A percentile compares a stretch with the other conserved stretches of the same genome.
Evolutionary conservation across 2,113 vertebrate species (phyloP).

Genomic region (Anolis carolinensis): DNA sequence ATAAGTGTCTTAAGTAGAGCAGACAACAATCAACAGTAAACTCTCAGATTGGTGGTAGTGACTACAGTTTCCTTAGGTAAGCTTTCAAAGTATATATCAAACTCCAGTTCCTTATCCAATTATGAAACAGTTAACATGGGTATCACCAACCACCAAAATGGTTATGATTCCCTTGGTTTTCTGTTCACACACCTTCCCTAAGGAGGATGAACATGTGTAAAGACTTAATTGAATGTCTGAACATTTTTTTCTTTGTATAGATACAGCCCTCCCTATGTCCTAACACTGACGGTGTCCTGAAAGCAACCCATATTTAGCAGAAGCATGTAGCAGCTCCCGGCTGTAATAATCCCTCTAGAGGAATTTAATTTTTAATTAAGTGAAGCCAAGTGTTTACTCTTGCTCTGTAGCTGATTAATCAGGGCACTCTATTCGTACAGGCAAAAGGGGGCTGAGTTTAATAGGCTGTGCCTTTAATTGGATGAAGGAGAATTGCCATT

Average conservation of each 20-base stretch:
- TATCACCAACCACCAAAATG: constrained; percentile 28
- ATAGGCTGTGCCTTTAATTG: constrained; percentile 65
- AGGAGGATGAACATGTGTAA: constrained; percentile 24
- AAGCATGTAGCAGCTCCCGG: constrained; percentile 38
- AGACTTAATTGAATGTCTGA: constrained; percentile 58
- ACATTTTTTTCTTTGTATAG: constrained; percentile 50
- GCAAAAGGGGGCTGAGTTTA: constrained; percentile 65
- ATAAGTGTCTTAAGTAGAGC: neutral
- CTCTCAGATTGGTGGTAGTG: neutral
- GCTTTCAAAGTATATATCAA: neutral
- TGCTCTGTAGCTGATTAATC: constrained; percentile 71
- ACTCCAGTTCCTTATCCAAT: neutral
- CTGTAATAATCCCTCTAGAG: constrained; percentile 69
- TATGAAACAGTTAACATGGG: neutral
- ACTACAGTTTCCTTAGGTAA: neutral
- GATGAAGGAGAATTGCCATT: constrained; percentile 65
- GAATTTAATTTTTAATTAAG: constrained; percentile 81
- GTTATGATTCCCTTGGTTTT: constrained; percentile 37
- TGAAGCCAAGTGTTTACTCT: constrained; percentile 73
- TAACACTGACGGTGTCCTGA: constrained; percentile 53
- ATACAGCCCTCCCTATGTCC: constrained; percentile 47
- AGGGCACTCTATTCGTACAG: constrained; percentile 64
- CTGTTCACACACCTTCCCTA: neutral
- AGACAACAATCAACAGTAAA: neutral
- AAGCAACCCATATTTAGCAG: constrained; percentile 66